A percentile compares a stretch with the other conserved stretches of the same genome.
These are phyloP conservation scores for Meteorus colon DNA, from an alignment of 2,888 invertebrate genomes.

Conservation along the genomic window DNA sequence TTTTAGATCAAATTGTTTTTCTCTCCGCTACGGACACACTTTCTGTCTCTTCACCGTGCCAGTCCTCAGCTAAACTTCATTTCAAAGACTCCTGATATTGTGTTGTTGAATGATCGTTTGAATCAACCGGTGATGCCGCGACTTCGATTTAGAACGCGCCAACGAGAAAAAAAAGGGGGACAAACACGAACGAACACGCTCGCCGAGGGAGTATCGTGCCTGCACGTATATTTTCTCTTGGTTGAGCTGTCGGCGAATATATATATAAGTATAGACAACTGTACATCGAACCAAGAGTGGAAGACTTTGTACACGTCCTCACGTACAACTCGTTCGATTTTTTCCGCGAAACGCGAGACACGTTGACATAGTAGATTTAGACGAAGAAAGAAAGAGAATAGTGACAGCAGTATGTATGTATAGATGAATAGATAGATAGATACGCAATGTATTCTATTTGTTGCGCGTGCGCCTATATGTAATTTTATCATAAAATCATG, in stretches of 20 bases:
- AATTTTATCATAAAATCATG: constrained; percentile 14
- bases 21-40: not conserved
- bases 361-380: constrained; percentile 59
- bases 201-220: constrained; percentile 48
- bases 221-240: constrained; percentile 48
- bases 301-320: constrained; percentile 64
- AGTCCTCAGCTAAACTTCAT: not conserved
- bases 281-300: constrained; percentile 18
- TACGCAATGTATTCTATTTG: constrained; percentile 56
- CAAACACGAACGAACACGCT: constrained; percentile 14
- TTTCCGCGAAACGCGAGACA: constrained; percentile 68
- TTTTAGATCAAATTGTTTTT: constrained; percentile 26
- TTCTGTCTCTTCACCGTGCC: not conserved
- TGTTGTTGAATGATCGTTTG: constrained; percentile 31
- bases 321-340: constrained; percentile 67
- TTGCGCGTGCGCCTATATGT: constrained; percentile 57
- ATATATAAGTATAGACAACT: constrained; percentile 33
- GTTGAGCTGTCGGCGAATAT: constrained; percentile 47
- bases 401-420: constrained; percentile 44
- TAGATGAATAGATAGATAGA: not conserved
- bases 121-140: constrained; percentile 44
- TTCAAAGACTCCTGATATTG: constrained; percentile 2
- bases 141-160: constrained; percentile 35
- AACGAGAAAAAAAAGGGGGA: constrained; percentile 24
- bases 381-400: constrained; percentile 46